A percentile compares a stretch with the other conserved stretches of the same genome.
These are phyloP conservation scores for Reticulitermes lucifugus DNA, from an alignment of 2,888 invertebrate genomes.

Conservation along the genomic window DNA sequence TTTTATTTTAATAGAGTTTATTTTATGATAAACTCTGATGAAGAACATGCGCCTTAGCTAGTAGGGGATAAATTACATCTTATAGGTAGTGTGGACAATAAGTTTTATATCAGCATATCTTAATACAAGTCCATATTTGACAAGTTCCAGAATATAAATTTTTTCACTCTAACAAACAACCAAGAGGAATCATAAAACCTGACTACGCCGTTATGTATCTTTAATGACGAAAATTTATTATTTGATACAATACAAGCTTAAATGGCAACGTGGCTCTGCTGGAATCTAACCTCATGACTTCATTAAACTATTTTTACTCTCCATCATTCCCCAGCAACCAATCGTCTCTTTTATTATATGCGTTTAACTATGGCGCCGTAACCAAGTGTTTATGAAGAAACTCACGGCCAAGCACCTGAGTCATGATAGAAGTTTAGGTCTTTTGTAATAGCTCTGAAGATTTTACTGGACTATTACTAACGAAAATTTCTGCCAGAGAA, in stretches of 20 bases:
- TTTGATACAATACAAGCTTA: background rate
- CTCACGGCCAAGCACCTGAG: background rate
- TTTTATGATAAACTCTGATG: too few relatives aligned
- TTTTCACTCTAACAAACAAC: background rate
- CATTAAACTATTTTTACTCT: background rate
- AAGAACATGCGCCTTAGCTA: too few relatives aligned
- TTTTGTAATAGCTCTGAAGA: background rate
- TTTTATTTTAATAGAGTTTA: too few relatives aligned
- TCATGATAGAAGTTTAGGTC: background rate
- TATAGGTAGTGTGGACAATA: too few relatives aligned
- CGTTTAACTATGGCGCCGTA: slow-evolving; percentile 4
- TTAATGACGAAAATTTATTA: background rate
- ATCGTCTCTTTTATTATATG: background rate
- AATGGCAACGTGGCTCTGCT: background rate
- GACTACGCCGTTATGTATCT: background rate
- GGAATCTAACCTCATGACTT: background rate
- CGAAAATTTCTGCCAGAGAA: background rate
- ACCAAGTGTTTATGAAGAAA: slow-evolving; percentile 11
- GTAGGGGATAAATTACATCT: too few relatives aligned
- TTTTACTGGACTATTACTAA: background rate
- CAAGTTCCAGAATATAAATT: background rate
- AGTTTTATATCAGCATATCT: background rate
- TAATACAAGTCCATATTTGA: background rate
- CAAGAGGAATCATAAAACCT: background rate
- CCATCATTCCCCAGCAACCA: background rate